Base-by-base conservation (phyloP, 2,888 invertebrate genomes). In the Tetranychus piercei region DNA sequence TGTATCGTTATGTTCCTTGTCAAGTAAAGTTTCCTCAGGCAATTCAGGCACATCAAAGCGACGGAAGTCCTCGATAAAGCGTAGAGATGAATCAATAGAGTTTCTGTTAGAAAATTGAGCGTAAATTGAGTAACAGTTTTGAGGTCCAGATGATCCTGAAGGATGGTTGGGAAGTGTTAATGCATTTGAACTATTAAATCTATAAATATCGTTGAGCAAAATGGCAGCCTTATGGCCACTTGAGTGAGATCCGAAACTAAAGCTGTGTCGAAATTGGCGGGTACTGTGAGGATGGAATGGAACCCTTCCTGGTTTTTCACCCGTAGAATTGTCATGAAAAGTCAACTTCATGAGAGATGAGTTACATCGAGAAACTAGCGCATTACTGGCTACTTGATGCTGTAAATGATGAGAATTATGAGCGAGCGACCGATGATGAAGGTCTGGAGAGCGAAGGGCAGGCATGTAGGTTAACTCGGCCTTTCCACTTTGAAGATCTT, bases 1-100 rank as follows among this genome's bases (percentile, higher is more conserved):
- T 71, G 93, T 94, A 83, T 94, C 94, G 85, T 94, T 94, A 85
- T 96, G 95, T 84, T 94, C 94, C 81, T 91, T 89, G 82, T 94
- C 94, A 80, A 96, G 87, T 72, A 96, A 87, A 20, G 95, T 95
- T 84, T 97, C 96, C 84, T 94, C 94, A 74, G 93, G 91, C 80
- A 97, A 85, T 82, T 94, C 94, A 18, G 94, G 95, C 11, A 18
- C 73, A 23, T 23, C 20, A 20, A 69, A 69, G 18, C 69, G 20
- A 23, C 23, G 23, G 2, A 23, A 6, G 11, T 20, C 69, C 22
- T 69, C 69, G 20, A 69, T 6, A 23, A 69, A 69, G 18, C 20
- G 69, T 4, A 20, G 69, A 20, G 69, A 69, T 69, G 69, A 6
- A 5, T 69, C 69, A 69, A 7, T 7, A n/a, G 69, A 69, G 11